Percentiles rank a stretch among this genome's conserved stretches.
These are phyloP conservation scores for Alexandromys fortis DNA, from an alignment of 2,113 vertebrate genomes.

Conservation along the genomic window DNA sequence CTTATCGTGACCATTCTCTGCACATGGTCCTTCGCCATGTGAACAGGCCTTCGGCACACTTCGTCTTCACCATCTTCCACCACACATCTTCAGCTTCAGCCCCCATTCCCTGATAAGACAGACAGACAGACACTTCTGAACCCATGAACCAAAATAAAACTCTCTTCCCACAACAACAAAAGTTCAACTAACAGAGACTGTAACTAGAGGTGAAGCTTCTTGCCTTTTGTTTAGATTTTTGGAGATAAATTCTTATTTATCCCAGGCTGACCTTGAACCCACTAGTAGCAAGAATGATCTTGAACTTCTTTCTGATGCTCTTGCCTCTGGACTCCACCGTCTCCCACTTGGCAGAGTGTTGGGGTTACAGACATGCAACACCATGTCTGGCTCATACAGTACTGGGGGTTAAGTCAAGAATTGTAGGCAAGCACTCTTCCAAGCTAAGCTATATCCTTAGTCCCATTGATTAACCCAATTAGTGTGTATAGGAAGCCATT, in stretches of 20 bases:
- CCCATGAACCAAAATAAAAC: not conserved
- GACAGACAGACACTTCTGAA: not conserved
- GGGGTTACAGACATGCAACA: not conserved
- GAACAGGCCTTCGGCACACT: not conserved
- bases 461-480: no score
- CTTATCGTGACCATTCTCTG: not conserved
- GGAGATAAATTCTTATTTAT: not conserved
- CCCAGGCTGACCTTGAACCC: not conserved
- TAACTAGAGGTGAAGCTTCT: not conserved
- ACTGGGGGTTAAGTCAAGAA: not conserved
- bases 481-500: no score
- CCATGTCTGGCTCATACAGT: no score
- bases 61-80: not conserved
- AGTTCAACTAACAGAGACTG: not conserved
- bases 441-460: not conserved
- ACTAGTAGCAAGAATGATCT: not conserved
- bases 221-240: not conserved
- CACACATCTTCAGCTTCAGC: not conserved
- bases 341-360: not conserved
- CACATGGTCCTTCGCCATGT: not conserved
- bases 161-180: not conserved
- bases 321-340: not conserved
- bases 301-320: not conserved
- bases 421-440: not conserved
- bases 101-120: not conserved